Base-by-base conservation (phyloP, 2,888 invertebrate species). In the Synanthedon myopaeformis region DNA sequence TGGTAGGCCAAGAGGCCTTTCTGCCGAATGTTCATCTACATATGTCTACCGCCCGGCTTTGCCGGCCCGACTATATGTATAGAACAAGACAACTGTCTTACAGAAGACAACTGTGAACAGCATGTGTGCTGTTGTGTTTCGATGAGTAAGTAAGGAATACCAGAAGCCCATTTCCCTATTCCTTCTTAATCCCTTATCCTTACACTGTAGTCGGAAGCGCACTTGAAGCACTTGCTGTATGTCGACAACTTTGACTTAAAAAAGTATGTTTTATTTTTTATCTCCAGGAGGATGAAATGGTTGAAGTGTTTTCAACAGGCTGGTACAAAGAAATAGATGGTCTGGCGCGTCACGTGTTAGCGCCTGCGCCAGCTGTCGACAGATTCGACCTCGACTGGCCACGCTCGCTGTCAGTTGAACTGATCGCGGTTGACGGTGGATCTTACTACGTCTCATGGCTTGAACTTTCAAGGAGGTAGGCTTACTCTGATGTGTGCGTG, bases 231-330 rank as follows among this genome's bases (percentile, higher is more conserved):
- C 45, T 11, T 45, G 13, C 45, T 45, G 13, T n/a, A 23, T 4
- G 23, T 23, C 5, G 23, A 23, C 23, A 1, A 23, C 23, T 5
- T 23, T 23, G 23, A 23, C 23, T 23, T 23, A 5, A 23, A 23
- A 23, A 23, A 23, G 5, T 5, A 12, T 12, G 42, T 13, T 28
- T 53, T 42, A 35, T 49, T 41, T 41, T 13, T 52, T 23, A 49
- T 23, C 70, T 74, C 3, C 70, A 87, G 82, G 89, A 90, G 35
- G 89, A 91, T 55, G 90, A 92, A 58, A 82, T 91, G 59, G 94
- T 94, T 17, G 94, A 94, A 81, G 91, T 95, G 52, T 96, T 95
- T 75, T 95, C 95, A 51, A 93, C 94, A 64, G 96, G 95, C 42
- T 96, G 95, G 95, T 85, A 67, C 0, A 79, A 76, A 56, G 82